Evolutionary conservation across 30 jellyfish, hydroid and myxozoan genomes (phyloP), one percentile per base, ranked within the genome.

Genomic region (Pseudorhiza aurosa): DNA sequence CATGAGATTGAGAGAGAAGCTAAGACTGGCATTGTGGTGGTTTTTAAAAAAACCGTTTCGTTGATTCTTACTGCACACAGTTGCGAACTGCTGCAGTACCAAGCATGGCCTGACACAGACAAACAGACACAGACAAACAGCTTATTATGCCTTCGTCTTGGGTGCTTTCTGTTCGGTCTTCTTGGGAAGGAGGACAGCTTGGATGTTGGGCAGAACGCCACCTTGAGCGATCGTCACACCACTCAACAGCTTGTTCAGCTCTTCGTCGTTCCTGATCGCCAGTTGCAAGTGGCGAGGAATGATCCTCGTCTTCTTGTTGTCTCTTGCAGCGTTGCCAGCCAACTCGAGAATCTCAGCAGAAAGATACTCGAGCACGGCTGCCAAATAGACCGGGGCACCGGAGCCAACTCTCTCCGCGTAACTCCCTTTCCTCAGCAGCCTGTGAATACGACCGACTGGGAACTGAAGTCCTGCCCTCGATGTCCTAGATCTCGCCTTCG

Each of bases 251-350:
- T 91, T 91, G 88, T 85, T 91, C 68, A 91, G 45, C 56, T 91
- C 98, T 60, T 91, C 98, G 82, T 91, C 98, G 77, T 91, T 91
- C 24, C 96, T 67, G 42, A 91, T 95, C 22, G 98, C 98, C 26
- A 91, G 88, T 63, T 85, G 96, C 60, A 91, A 70, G 56, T 91
- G 98, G 12, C 98, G 89, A 4, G 98, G 97, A 25, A 91, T 72
- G 55, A 91, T 87, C 9, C 98, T 43, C 0, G 94, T 62, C 49
- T 91, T 91, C 87, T 91, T 91, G 68, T 91, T 91, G 72, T 91
- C 98, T 22, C 98, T 25, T 31, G 98, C 98, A 14, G 98, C 98
- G 72, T 91, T 91, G 18, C 98, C 98, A 69, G 98, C 98, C 58
- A 91, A 62, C 65, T 91, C 98, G 6, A 91, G 82, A 35, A 91